Evolutionary conservation across 2,797 vertebrate species (phyloP), one percentile per base, ranked within the genome.

Genomic region (Sylvilagus floridanus): DNA sequence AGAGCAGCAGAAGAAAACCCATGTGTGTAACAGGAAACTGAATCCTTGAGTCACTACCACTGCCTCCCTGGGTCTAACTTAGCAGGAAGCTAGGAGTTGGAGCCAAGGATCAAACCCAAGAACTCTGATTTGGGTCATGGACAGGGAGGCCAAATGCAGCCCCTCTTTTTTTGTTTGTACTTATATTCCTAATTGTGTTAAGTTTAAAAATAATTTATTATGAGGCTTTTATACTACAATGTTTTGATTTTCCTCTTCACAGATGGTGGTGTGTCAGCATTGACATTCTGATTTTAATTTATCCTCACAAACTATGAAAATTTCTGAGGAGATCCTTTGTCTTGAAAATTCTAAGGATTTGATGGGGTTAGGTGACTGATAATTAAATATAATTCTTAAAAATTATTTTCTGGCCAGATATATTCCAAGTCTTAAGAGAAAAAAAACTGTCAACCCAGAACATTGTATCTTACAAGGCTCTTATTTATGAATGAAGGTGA

Each of bases 231-330:
- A 52, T 75, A 50, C 19, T 52, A 57, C 47, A 0, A 50, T 71
- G 79, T 91, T 65, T 68, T 7, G 21, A 32, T 35, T 32, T 83
- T n/a, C 22, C 30, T 83, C 12, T 73, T 85, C 71, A 32, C 84
- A 84, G 90, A 65, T 88, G 77, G 68, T 13, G 4, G 8, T 52
- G 6, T 72, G 42, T 65, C 76, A 78, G 78, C 66, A 71, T 57
- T 86, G 78, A 65, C 54, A 95, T 84, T 87, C 65, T 90, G 77
- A 73, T 84, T 82, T 92, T 90, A 94, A 84, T 78, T 72, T 86
- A 65, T 28, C n/a, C 54, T 88, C 12, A 81, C 47, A 88, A 85
- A 82, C 37, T 73, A 65, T 19, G 62, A 68, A 85, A 77, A 63
- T 52, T 96, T 42, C 54, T 91, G 68, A 91, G 37, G 24, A 52